Conservation (phyloP, 92 coral and sea anemone genomes). For the Meandrina meandrites region DNA sequence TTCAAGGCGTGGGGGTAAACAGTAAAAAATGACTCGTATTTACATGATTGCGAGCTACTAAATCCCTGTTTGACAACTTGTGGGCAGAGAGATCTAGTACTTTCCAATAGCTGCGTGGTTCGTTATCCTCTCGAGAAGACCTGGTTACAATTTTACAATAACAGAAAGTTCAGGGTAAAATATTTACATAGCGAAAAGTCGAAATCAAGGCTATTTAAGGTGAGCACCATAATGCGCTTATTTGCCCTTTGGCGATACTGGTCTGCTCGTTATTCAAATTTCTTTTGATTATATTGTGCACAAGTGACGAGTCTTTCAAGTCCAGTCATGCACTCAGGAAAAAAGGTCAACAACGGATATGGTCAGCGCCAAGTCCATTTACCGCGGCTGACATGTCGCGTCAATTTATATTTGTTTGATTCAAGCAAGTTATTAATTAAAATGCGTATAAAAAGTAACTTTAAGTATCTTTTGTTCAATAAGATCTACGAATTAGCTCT, state of each 20-base stretch:
- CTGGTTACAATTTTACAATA: conserved; percentile 39
- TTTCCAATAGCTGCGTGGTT: conserved; percentile 3
- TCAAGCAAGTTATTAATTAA: conserved; percentile 1
- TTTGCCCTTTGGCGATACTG: conserved; percentile 34
- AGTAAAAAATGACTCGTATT: conserved; percentile 18
- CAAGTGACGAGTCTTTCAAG: background rate
- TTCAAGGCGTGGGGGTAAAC: conserved; percentile 49
- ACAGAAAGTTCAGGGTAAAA: conserved; percentile 17
- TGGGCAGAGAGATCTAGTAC: conserved; percentile 27
- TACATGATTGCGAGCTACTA: conserved; percentile 33
- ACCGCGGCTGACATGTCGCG: conserved; percentile 18
- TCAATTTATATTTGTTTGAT: background rate
- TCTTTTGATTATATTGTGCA: conserved; percentile 1
- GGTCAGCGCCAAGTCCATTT: conserved; percentile 31
- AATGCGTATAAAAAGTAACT: conserved; percentile 3
- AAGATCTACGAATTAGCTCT: background rate
- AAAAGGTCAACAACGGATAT: conserved; percentile 34
- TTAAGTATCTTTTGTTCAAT: background rate
- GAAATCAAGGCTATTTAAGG: conserved; percentile 30
- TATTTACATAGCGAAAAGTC: conserved; percentile 28
- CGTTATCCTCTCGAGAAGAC: conserved; percentile 19
- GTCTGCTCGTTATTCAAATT: conserved; percentile 42
- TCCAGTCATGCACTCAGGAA: conserved; percentile 20
- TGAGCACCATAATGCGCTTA: background rate
- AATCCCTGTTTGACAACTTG: conserved; percentile 28